Evolutionary conservation across 2,113 vertebrate genomes (phyloP).

Genomic region (Microtus richardsoni): DNA sequence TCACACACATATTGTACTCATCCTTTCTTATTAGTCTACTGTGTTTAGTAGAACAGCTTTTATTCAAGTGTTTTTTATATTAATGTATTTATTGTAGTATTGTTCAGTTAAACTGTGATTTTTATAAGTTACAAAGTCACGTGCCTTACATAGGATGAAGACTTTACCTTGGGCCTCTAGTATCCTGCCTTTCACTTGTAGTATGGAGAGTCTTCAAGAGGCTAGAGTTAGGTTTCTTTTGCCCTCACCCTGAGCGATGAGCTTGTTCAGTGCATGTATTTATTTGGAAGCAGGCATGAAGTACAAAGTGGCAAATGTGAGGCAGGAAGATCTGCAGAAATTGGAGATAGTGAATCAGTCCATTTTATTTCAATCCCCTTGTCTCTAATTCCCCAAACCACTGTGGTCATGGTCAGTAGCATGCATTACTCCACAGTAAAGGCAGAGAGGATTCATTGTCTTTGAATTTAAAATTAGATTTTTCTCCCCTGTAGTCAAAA

Average conservation of each 20-base stretch:
- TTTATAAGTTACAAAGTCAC: not conserved
- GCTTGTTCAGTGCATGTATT: not conserved
- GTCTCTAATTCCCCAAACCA: not conserved
- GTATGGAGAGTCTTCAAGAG: not conserved
- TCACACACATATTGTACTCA: not conserved
- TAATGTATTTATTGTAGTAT: not conserved
- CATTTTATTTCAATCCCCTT: not conserved
- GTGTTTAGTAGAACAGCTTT: not conserved
- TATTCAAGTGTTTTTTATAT: not conserved
- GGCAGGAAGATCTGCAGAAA: not conserved
- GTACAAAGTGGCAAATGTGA: not conserved
- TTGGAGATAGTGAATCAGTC: not conserved
- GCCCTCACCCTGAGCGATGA: not conserved
- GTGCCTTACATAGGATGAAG: not conserved
- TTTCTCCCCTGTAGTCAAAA: not conserved
- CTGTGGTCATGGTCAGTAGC: not conserved
- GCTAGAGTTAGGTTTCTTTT: not conserved
- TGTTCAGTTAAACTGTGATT: not conserved
- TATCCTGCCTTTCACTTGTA: not conserved
- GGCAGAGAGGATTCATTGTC: not conserved
- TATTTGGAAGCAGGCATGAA: not conserved
- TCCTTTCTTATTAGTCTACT: slow-evolving; percentile 30
- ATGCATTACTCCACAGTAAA: not conserved
- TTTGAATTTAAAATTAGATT: slow-evolving; percentile 25
- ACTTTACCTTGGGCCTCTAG: not conserved